phyloP scores from a whole-genome alignment of 2,797 vertebrate genomes.

The Coilia nasus region DNA sequence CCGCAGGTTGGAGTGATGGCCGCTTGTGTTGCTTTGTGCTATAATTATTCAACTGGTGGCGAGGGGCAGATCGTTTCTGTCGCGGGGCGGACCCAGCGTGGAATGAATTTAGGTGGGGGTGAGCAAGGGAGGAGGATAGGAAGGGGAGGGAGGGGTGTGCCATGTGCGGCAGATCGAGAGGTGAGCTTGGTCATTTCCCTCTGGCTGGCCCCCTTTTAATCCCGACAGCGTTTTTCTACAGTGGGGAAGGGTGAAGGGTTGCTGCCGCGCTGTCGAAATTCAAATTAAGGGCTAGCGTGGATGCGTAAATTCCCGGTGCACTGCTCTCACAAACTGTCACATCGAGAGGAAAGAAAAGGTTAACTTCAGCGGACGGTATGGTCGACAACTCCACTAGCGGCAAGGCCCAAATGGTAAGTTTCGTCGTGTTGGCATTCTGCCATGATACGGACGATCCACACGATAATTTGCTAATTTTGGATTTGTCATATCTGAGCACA shows the following conservation, averaged over 20 bases:
- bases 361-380: conserved; percentile 61
- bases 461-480: conserved; percentile 12
- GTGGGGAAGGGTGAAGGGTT: conserved; percentile 35
- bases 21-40: conserved; percentile 34
- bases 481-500: not conserved
- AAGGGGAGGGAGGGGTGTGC: conserved; percentile 66
- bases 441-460: conserved; percentile 26
- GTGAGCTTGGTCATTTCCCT: conserved; percentile 64
- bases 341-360: conserved; percentile 56
- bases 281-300: conserved; percentile 49
- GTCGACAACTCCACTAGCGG: conserved; percentile 76
- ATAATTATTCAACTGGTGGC: conserved; percentile 45
- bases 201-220: conserved; percentile 53
- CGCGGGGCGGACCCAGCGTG: conserved; percentile 52
- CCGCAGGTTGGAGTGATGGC: not conserved
- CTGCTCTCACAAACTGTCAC: conserved; percentile 35
- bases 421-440: conserved; percentile 52
- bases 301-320: conserved; percentile 43
- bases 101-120: conserved; percentile 41
- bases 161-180: conserved; percentile 73
- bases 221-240: conserved; percentile 40
- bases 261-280: conserved; percentile 41
- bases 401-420: conserved; percentile 82
- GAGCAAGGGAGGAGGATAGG: conserved; percentile 51
- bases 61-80: conserved; percentile 47